Conservation (phyloP, 2,113 vertebrate genomes). For the Melanostigma gelatinosum region DNA sequence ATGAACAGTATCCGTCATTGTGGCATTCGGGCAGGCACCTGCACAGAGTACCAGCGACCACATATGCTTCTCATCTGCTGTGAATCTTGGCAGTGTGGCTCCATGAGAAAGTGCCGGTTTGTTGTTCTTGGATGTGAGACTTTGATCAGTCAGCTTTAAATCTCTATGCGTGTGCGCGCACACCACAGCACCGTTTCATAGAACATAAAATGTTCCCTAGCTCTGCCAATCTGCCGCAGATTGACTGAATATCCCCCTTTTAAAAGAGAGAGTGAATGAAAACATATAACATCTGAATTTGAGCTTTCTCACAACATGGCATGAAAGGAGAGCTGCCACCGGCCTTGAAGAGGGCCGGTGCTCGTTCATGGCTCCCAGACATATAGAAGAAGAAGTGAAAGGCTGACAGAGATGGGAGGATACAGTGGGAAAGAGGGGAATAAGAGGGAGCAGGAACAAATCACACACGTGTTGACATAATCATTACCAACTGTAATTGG, state of each 20-base stretch:
- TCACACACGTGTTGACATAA: constrained; percentile 40
- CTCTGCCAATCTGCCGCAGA: constrained; percentile 38
- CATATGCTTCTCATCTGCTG: constrained; percentile 70
- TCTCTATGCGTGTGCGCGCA: constrained; percentile 10
- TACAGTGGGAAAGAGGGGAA: constrained; percentile 2
- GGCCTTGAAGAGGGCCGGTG: constrained; percentile 41
- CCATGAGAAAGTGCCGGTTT: constrained; percentile 64
- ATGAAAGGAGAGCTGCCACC: constrained; percentile 50
- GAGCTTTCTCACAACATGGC: constrained; percentile 50
- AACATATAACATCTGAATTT: constrained; percentile 46
- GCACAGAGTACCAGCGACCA: constrained; percentile 36
- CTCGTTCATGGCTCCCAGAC: constrained; percentile 33
- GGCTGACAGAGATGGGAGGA: constrained; percentile 27
- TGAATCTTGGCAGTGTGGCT: constrained; percentile 46
- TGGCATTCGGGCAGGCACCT: constrained; percentile 56
- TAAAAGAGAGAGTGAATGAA: constrained; percentile 38
- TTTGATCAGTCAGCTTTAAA: constrained; percentile 70
- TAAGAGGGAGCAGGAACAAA: constrained; percentile 13
- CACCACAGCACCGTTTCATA: constrained; percentile 35
- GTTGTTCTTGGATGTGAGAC: constrained; percentile 78
- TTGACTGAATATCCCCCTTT: constrained; percentile 57
- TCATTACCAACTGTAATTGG: constrained; percentile 3
- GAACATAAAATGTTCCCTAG: constrained; percentile 40
- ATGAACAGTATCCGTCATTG: constrained; percentile 26
- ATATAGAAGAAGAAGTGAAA: constrained; percentile 24